Evolutionary conservation across 1,140 invertebrate species (phyloP), one percentile per base, ranked within the genome.

Genomic region (Campoletis sonorensis): DNA sequence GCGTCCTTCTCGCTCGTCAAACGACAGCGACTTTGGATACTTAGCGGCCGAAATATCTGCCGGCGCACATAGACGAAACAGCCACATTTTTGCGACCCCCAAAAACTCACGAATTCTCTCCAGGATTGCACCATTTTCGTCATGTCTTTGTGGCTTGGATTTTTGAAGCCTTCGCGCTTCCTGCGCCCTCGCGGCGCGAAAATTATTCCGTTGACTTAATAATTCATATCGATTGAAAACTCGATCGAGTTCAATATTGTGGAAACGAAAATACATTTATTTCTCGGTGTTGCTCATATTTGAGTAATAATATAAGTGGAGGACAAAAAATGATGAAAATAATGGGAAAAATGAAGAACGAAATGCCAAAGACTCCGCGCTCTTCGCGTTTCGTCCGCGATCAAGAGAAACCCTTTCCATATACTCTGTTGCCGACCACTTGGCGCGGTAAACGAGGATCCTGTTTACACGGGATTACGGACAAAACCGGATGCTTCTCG

Each of bases 381-480:
- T 77, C 75, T 64, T 26, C 26, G 15, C 8, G 71, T 49, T 77
- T 77, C 27, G 75, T 54, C 54, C 75, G 54, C 67, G 67, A 70
- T 70, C 13, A 70, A 70, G 54, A 49, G 75, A 77, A 54, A 77
- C 75, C 64, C 67, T 80, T 79, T 82, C 33, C 61, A 79, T 82
- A 79, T 82, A 80, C 80, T 80, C 81, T 82, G 81, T 80, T 81
- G 80, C 71, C 79, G 30, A 68, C 58, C 71, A 81, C 70, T 83
- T 80, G 76, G 82, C 58, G 51, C 78, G 79, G 77, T 84, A 88
- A 88, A 89, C 87, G 86, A 89, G 86, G 79, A 89, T 87, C 85
- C 86, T 86, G 85, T 88, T 90, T 90, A 86, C 84, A 89, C 84
- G 85, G 81, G 84, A 80, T 87, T 86, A 85, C 85, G 77, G 84